Evolutionary conservation across 2,888 invertebrate species (phyloP), one percentile per base, ranked within the genome.

Genomic region (Stegophylla sp.): DNA sequence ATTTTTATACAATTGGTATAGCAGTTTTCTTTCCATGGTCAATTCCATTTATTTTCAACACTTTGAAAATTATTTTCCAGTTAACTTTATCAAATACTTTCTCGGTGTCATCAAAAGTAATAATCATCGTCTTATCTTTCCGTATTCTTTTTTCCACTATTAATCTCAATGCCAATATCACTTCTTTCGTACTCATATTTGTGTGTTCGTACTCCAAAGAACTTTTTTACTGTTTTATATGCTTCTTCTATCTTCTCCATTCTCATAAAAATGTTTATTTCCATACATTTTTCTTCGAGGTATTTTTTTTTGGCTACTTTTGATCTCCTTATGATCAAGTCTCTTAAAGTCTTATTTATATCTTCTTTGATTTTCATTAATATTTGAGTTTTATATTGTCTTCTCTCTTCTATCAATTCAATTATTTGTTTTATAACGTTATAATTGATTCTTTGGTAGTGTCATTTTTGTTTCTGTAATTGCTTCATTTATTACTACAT

Each of bases 201-300:
- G 26, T 5, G 61, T 61, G 61, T 61, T 26, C 28, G 61, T 61
- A 61, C 28, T 61, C 61, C 61, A 12, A 26, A 61, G 26, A 61
- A 26, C 61, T 12, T 61, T 53, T n/a, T 53, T 53, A 53, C 48
- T 48, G 48, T 48, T 48, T 48, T 48, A 48, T 48, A 48, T 48
- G 48, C 15, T 48, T 10, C 48, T 15, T 48, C 15, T 48, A 13
- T 48, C 15, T 48, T 48, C 15, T 3, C 15, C 13, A 48, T 15
- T 48, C 48, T 4, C 48, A 48, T 48, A 1, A 48, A 48, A 48
- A 48, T 48, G 15, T 48, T 17, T 48, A 48, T 48, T 48, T 48
- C 15, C 48, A 15, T 17, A 3, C 48, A 48, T 15, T 48, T 48
- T 48, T 15, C 48, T 48, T 15, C 48, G 1, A 15, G 48, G 15